Conservation (phyloP, 2,797 vertebrate genomes). For the Jordanella pulchra region DNA sequence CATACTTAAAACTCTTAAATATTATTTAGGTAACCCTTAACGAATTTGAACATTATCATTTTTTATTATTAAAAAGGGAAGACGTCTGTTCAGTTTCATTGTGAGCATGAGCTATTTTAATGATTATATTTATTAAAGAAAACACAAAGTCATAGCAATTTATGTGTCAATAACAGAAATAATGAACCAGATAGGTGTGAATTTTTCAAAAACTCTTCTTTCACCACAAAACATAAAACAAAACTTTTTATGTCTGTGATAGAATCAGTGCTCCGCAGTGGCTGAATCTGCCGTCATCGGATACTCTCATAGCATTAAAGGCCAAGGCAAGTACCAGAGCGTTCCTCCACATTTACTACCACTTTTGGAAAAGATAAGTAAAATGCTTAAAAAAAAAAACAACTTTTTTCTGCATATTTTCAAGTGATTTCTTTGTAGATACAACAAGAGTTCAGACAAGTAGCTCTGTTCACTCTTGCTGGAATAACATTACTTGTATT, state of each 20-base stretch:
- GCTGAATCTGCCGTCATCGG: constrained; percentile 93
- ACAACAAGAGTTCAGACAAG: neutral
- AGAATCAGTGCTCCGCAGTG: constrained; percentile 89
- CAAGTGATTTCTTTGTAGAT: neutral
- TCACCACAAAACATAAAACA: neutral
- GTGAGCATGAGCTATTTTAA: neutral
- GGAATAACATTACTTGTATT: neutral
- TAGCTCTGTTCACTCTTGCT: neutral
- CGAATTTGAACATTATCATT: too few relatives aligned
- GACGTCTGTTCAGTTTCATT: neutral
- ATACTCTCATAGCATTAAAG: constrained; percentile 90
- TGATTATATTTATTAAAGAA: neutral
- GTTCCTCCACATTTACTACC: neutral
- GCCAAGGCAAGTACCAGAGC: constrained; percentile 83
- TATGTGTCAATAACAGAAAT: neutral
- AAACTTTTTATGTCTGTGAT: constrained; percentile 26
- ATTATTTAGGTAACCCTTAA: neutral
- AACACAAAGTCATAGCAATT: neutral
- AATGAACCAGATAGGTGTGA: neutral
- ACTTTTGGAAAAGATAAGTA: neutral
- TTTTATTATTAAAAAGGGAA: too few relatives aligned
- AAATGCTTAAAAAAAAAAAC: neutral
- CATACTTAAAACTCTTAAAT: neutral
- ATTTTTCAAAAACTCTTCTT: neutral
- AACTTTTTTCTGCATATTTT: neutral